Evolutionary conservation across 1,140 invertebrate species (phyloP), one percentile per base, ranked within the genome.

Genomic region (Batillaria attramentaria): DNA sequence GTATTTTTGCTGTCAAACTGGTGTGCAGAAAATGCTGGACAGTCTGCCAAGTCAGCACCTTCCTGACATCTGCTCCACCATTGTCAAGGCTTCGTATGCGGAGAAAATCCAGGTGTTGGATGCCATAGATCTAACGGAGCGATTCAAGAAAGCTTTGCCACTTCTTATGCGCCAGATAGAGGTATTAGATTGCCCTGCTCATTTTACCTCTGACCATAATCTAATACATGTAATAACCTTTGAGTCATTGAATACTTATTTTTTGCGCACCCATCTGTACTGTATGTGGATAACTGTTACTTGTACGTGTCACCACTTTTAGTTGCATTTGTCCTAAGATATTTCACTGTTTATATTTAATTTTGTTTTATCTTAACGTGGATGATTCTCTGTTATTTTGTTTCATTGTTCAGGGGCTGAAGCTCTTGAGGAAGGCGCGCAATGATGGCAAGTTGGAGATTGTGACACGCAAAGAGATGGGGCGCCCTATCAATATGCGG

Each of bases 81-180:
- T 92, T 78, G 89, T 92, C 1, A 91, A 91, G 77, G 91, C 92
- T 13, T 90, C 91, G 10, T 92, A 91, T 79, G 85, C 87, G 10
- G 92, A 93, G 84, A 91, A 92, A 78, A 86, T 93, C 43, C 88
- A 92, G 78, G 90, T 93, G 6, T 80, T 93, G 35, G 92, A 93
- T 88, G 91, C 92, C 46, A 85, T 92, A 65, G 91, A 92, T 81
- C 79, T 93, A 8, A 85, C 87, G 18, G 91, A 92, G 74, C 84
- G 92, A 81, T 92, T 92, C 80, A 90, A 88, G 70, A 92, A 92
- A 81, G 91, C 91, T 13, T 83, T 93, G 20, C 92, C 92, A 20
- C 84, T 93, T 20, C 86, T 93, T 20, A 88, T 91, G 78, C 84
- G 92, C 66, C 92, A 92, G 79, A 91, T 92, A 80, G 89, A 92